Conservation (phyloP, 2,113 vertebrate genomes). For the Toxostoma redivivum region DNA sequence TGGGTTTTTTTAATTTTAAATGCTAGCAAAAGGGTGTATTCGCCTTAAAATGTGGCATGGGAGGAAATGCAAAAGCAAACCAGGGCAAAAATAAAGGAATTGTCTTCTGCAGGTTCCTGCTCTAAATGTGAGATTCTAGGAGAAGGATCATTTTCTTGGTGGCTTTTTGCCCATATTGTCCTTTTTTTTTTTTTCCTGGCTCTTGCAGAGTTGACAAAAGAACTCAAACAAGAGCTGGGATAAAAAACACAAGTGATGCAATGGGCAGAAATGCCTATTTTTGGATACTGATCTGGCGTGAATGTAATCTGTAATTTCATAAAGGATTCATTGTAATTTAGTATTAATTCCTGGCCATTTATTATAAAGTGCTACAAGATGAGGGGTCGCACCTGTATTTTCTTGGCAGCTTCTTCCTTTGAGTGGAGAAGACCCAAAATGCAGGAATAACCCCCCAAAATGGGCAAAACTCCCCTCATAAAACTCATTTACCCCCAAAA, state of each 20-base stretch:
- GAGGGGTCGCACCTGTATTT: slow-evolving; percentile 41
- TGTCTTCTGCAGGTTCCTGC: slow-evolving; percentile 21
- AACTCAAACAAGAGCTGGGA: neutral
- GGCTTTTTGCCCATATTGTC: neutral
- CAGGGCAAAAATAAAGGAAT: neutral
- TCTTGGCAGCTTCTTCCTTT: slow-evolving; percentile 33
- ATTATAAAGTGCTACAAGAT: slow-evolving; percentile 69
- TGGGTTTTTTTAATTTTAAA: neutral
- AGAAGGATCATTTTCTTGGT: neutral
- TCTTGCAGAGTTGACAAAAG: neutral
- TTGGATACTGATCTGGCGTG: slow-evolving; percentile 49
- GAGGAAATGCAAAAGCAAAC: neutral
- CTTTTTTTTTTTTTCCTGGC: neutral
- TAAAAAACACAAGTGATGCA: neutral
- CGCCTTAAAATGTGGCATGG: neutral
- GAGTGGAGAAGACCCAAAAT: neutral
- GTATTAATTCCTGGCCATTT: slow-evolving; percentile 61
- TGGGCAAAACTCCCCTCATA: neutral
- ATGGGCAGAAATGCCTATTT: slow-evolving; percentile 46
- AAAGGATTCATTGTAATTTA: slow-evolving; percentile 66
- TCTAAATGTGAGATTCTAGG: neutral
- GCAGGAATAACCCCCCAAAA: neutral
- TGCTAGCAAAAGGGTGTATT: neutral
- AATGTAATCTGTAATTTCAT: slow-evolving; percentile 70
- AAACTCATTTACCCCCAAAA: fast-evolving